Evolutionary conservation across 2,888 invertebrate species (phyloP).

Genomic region (Meta bourneti): DNA sequence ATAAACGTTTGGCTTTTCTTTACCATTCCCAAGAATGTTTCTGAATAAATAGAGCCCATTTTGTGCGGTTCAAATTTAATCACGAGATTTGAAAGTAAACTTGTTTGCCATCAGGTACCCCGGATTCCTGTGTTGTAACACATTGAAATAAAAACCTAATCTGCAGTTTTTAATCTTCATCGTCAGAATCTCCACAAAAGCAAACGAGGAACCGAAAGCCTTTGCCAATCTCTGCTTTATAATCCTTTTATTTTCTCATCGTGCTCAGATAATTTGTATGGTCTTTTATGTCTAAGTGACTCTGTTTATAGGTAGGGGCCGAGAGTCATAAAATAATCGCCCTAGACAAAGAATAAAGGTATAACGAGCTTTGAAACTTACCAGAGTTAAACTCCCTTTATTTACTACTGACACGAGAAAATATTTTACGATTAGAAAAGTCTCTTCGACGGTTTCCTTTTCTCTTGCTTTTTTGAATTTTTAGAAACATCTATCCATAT

Average conservation of each 20-base stretch:
- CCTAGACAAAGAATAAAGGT: background rate
- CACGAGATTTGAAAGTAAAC: too few relatives aligned
- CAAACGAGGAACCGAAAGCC: background rate
- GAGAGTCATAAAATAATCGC: background rate
- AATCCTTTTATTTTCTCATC: background rate
- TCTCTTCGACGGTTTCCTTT: background rate
- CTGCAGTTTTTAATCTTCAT: too few relatives aligned
- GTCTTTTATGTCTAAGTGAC: background rate
- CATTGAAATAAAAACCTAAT: too few relatives aligned
- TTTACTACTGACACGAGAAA: background rate
- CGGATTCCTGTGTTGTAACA: too few relatives aligned
- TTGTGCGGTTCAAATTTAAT: too few relatives aligned
- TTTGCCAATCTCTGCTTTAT: background rate
- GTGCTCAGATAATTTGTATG: background rate
- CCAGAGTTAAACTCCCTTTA: background rate
- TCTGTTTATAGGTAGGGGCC: background rate
- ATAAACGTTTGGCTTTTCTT: too few relatives aligned
- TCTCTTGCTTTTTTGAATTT: background rate
- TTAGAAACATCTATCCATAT: background rate
- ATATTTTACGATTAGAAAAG: background rate
- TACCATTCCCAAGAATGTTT: too few relatives aligned
- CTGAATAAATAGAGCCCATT: too few relatives aligned
- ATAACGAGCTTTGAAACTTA: background rate
- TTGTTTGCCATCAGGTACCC: too few relatives aligned
- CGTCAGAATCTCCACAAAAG: background rate